Base-by-base conservation (phyloP, 2,888 invertebrate genomes). In the Ichneumoninae sp. region DNA sequence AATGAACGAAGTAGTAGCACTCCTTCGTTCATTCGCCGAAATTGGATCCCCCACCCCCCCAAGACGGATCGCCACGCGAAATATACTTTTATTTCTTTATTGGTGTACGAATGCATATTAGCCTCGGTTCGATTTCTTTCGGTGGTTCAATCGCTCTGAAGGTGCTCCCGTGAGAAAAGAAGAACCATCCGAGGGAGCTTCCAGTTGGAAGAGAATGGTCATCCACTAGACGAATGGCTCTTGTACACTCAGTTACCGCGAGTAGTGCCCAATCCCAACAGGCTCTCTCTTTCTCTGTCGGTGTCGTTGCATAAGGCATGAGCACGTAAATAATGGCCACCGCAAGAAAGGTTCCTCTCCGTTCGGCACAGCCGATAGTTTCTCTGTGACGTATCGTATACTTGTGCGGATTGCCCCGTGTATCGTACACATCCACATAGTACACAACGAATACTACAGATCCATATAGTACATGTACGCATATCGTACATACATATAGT, bases 281-380 rank as follows among this genome's bases (percentile, higher is more conserved):
- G 16, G 33, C 63, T 16, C 36, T 54, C 75, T 85, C 71, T 76
- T 85, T 85, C 79, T 73, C 65, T 65, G 75, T 76, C 52, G 60
- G 66, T 83, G 81, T 75, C 80, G 68, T 74, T 87, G 86, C 87
- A 86, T 87, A 86, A 87, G 74, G 79, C 86, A 87, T 86, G 87
- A 85, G 85, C 57, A 80, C 85, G 83, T 87, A 83, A 87, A 86
- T 86, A 86, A 87, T 83, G 79, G 86, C 85, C 75, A 54, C 81
- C 81, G 74, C 79, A 80, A 68, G 57, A 68, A 75, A 77, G 68
- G 71, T 47, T 73, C 33, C 50, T 81, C 73, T 70, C 33, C 66
- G 68, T 81, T 83, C 78, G 69, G 76, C 44, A 54, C 44, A 16
- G 65, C 79, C 63, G 44, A 76, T 81, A 78, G 76, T 74, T 85